Evolutionary conservation across 2,888 invertebrate genomes (phyloP), one percentile per base, ranked within the genome.

Genomic region (Aquatica leii): DNA sequence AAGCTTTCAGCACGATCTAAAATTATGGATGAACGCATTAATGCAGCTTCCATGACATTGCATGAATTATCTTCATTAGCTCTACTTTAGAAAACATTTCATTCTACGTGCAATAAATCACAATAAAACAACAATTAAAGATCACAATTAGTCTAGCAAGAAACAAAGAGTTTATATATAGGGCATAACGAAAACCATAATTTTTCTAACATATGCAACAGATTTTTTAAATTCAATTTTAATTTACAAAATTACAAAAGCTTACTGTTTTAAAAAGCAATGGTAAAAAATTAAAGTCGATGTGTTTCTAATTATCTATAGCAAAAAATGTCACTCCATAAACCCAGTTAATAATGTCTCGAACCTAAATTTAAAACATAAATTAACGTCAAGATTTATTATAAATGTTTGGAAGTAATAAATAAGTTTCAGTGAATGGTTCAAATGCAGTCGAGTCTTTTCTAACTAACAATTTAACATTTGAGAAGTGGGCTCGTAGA

Each of bases 401-500:
- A 20, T 50, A 31, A 21, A 9, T 15, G 49, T 1, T 49, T 49
- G 50, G 11, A 50, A 14, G 50, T 14, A 50, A 50, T 50, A 50
- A 50, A 31, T 49, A 12, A 20, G 2, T 49, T 49, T 18, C 20
- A 2, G 2, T 8, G 20, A 18, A 20, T 3, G 46, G 20, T 24
- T 49, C 8, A 9, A 24, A 1, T 49, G 17, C 2, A 49, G 21
- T 17, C 21, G n/a, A n/a, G n/a, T n/a, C n/a, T n/a, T n/a, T n/a
- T n/a, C n/a, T n/a, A n/a, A n/a, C 20, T 49, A 12, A 46, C 18
- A 21, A 12, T 49, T 50, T 50, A 50, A 50, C 14, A 31, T 24
- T 21, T 31, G n/a, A n/a, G 24, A 21, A n/a, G 14, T 46, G 55
- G 24, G 15, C 43, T 55, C 55, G 55, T 17, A 43, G 40, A 40